Evolutionary conservation across 2,888 invertebrate genomes (phyloP).

Genomic region (Pomacea canaliculata): DNA sequence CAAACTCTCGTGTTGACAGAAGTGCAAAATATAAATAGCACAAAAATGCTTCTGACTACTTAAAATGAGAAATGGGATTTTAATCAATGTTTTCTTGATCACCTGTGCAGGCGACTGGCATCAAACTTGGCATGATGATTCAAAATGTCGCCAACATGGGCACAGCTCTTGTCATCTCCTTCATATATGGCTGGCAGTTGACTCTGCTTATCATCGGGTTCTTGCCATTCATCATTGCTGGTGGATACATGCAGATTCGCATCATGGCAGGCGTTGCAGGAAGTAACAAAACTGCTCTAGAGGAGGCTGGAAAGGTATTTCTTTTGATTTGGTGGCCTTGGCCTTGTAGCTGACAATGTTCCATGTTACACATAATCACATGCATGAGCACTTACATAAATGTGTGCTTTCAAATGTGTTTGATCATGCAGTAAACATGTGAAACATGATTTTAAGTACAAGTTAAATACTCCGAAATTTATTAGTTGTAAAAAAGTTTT

Average conservation of each 20-base stretch:
- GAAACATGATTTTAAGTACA: too few relatives aligned
- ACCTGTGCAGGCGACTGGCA: constrained; percentile 68
- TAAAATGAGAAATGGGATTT: too few relatives aligned
- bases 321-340: background rate
- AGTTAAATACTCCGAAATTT: too few relatives aligned
- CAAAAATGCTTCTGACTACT: too few relatives aligned
- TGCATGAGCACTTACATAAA: too few relatives aligned
- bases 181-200: constrained; percentile 70
- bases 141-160: constrained; percentile 64
- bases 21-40: too few relatives aligned
- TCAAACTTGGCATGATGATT: constrained; percentile 67
- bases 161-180: constrained; percentile 67
- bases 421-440: too few relatives aligned
- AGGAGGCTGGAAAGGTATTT: constrained; percentile 73
- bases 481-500: too few relatives aligned
- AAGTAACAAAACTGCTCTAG: constrained; percentile 70
- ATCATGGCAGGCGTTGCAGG: constrained; percentile 45
- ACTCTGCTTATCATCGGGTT: constrained; percentile 68
- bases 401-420: too few relatives aligned
- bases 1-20: too few relatives aligned
- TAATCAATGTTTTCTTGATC: background rate
- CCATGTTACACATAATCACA: too few relatives aligned
- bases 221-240: constrained; percentile 69
- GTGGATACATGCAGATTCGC: constrained; percentile 58
- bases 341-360: too few relatives aligned